Base-by-base conservation (phyloP, 2,888 invertebrate species). In the Torymus auratus region DNA sequence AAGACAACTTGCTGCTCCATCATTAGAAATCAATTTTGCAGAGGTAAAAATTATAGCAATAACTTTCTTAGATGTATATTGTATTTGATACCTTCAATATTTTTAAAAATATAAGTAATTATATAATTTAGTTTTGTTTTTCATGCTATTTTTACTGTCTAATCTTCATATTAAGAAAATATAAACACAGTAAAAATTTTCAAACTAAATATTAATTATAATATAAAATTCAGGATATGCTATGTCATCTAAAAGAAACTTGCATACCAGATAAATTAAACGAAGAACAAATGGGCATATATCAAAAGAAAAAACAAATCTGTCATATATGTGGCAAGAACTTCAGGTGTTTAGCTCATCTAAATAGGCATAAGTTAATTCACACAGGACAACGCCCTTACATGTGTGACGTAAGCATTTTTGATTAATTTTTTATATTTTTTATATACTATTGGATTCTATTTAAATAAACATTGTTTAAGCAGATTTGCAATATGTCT, bases 371-470 rank as follows among this genome's bases (percentile, higher is more conserved):
- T 86, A 92, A 92, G 85, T 86, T 92, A 58, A 93, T 93, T 83
- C 93, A 93, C 85, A 92, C 92, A 3, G 93, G 93, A 15, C 89
- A 92, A 41, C 89, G 93, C 72, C 92, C 94, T 41, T 94, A 93
- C 85, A 90, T 92, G 10, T 94, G 94, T 84, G 84, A 88, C 77
- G 90, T 89, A 81, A 58, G 85, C 85, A 82, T 14, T 14, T 75
- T 58, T 17, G 62, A 15, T 13, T 72, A 14, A 10, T 15, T 11
- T n/a, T 41, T 41, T 41, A 52, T 41, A 67, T 41, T 53, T 10
- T 56, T 20, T 62, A 69, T 62, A 69, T 50, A 72, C 5, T 28
- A 28, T 28, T 17, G 5, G n/a, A 15, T 28, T 5, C 20, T 50
- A 64, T 74, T n/a, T 78, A 53, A 65, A 28, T 28, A 7, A 28